Base-by-base conservation (phyloP, 2,797 vertebrate species). In the Ispidina lecontei region DNA sequence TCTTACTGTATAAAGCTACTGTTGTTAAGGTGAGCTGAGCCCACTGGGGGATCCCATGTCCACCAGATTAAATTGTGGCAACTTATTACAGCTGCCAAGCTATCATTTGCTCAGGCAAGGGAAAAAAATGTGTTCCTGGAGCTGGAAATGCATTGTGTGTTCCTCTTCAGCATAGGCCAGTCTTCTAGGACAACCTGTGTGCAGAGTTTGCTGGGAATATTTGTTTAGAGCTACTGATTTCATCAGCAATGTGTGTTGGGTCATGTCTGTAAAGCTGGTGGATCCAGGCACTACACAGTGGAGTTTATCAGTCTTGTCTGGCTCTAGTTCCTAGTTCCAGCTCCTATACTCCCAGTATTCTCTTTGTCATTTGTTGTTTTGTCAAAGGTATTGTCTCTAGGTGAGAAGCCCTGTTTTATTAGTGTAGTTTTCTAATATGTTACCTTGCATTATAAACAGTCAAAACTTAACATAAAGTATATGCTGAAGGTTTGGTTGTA, bases 21-120 rank as follows among this genome's bases (percentile, higher is more conserved):
- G 73, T 31, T 83, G 76, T 84, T 79, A 71, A 52, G 39, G 31
- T 78, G 35, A 72, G 55, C 64, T 72, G 44, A 84, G 12, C 63
- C 56, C 29, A 33, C 55, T 62, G 9, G 23, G 55, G 74, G 73
- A 75, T 78, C 55, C 63, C 56, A 11, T 28, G 51, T 75, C 90
- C 69, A 75, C 90, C 69, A 75, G 76, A 85, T 75, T 35, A 78
- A 74, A 35, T 88, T 69, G 29, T 86, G 90, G 81, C 51, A 70
- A 33, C 0, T 91, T 81, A n/a, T 74, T 83, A 60, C 63, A 33
- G 51, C 63, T 86, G 58, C 73, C 73, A 75, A 89, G 77, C 19
- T 92, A 56, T 80, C 37, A 68, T 77, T 88, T 72, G 73, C 39
- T 94, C 70, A 81, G 58, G 58, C 63, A 75, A 75, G 43, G 39